Percentiles rank a stretch among this genome's conserved stretches.
Evolutionary conservation across 2,797 vertebrate genomes (phyloP).

Genomic region (Myoxocephalus aenaeus): DNA sequence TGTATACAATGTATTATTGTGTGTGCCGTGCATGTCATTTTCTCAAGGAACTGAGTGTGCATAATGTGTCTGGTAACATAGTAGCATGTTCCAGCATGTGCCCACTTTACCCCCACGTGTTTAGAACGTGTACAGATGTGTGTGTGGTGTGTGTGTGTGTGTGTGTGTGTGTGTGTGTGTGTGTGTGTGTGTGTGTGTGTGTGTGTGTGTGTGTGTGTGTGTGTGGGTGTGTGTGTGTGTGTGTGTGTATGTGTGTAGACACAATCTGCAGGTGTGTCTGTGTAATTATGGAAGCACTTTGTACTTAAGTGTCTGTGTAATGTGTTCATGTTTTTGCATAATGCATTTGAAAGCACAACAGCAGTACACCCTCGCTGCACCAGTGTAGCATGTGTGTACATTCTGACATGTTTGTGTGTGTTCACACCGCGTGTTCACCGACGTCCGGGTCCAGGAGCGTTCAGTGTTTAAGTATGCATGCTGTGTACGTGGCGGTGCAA

Average conservation of each 20-base stretch:
- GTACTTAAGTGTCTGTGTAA: slow-evolving; percentile 40
- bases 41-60: slow-evolving; percentile 1
- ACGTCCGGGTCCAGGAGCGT: background rate
- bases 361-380: background rate
- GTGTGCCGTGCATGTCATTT: slow-evolving; percentile 6
- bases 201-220: background rate
- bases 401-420: background rate
- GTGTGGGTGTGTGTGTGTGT: background rate
- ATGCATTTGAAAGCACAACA: slow-evolving; percentile 33
- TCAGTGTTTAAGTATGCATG: slow-evolving; percentile 15
- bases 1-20: background rate
- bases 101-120: background rate
- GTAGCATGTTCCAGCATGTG: background rate
- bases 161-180: no score
- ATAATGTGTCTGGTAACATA: background rate
- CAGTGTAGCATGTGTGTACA: slow-evolving; percentile 1
- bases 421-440: background rate
- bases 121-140: background rate
- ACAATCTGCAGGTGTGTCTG: slow-evolving; percentile 13
- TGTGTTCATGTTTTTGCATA: slow-evolving; percentile 55
- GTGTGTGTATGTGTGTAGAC: background rate
- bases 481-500: slow-evolving; percentile 38
- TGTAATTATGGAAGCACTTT: slow-evolving; percentile 34
- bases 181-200: background rate
- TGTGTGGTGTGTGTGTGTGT: background rate